These are phyloP conservation scores for Pachycephala philippinensis DNA, from an alignment of 2,113 vertebrate species.

Conservation along the genomic window DNA sequence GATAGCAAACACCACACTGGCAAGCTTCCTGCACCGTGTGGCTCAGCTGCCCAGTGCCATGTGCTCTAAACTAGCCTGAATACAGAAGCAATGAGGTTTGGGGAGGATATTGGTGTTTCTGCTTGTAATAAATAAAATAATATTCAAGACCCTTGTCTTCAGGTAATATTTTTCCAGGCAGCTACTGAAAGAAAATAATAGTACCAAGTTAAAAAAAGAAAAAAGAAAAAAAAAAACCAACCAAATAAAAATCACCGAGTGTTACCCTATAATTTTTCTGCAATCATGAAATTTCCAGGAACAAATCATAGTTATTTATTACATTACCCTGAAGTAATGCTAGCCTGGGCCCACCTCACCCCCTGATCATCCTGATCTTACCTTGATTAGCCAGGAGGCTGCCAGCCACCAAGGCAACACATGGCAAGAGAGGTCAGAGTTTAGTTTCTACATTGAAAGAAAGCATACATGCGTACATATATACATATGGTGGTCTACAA, in stretches of 20 bases:
- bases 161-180: background rate
- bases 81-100: background rate
- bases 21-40: accelerated
- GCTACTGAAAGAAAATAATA: background rate
- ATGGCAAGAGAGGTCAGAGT: background rate
- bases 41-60: background rate
- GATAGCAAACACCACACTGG: background rate
- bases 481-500: background rate
- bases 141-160: background rate
- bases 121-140: background rate
- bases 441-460: background rate
- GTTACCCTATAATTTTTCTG: background rate
- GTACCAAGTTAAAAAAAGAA: background rate
- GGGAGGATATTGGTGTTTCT: background rate
- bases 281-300: background rate
- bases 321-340: background rate
- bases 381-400: accelerated
- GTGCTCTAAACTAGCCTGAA: background rate
- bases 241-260: background rate
- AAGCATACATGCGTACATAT: background rate
- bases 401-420: background rate
- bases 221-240: background rate
- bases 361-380: background rate
- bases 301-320: background rate
- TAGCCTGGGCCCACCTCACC: background rate